phyloP scores from a whole-genome alignment of 2,113 vertebrate species.

The Oreocharis arfaki region DNA sequence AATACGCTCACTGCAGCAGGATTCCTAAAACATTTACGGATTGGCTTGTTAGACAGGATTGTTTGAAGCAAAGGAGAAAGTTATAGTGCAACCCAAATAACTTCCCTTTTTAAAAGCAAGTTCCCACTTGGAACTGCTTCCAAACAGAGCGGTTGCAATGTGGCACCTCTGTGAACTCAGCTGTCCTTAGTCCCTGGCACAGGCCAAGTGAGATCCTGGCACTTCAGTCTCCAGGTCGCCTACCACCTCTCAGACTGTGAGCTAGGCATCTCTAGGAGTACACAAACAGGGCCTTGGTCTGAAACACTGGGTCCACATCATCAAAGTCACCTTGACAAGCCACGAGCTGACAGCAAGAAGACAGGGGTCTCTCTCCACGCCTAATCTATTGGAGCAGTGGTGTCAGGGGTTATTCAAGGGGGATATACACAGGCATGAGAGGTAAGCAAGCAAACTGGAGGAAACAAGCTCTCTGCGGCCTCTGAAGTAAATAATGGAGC shows the following conservation, averaged over 20 bases:
- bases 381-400: neutral
- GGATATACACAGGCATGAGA: neutral
- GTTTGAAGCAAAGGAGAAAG: neutral
- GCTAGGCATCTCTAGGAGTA: neutral
- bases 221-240: neutral
- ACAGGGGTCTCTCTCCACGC: neutral
- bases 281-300: neutral
- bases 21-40: slow-evolving; percentile 35
- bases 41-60: neutral
- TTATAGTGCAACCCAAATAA: neutral
- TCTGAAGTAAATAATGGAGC: neutral
- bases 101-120: neutral
- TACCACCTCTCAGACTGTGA: neutral
- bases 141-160: neutral
- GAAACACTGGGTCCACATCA: neutral
- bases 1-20: neutral
- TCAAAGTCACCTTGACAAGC: neutral
- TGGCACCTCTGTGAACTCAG: neutral
- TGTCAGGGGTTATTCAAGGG: neutral
- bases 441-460: neutral
- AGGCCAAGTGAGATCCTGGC: neutral
- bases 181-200: neutral
- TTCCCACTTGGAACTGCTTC: neutral
- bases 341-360: neutral
- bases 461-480: neutral